A percentile compares a stretch with the other conserved stretches of the same genome.
Conservation (phyloP, 2,888 invertebrate genomes). For the Tyria jacobaeae region DNA sequence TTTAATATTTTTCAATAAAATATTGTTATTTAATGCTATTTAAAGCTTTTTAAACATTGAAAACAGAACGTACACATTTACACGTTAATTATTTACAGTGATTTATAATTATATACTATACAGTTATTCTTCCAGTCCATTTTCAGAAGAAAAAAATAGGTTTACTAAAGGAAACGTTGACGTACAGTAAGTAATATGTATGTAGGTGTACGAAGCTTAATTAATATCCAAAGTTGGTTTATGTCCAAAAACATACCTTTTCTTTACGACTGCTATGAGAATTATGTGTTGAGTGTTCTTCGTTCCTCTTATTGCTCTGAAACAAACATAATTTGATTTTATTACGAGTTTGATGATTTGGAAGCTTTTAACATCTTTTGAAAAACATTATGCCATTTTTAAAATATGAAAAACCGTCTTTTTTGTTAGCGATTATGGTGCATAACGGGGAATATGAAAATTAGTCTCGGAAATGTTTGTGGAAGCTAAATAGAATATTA, state of each 20-base stretch:
- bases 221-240: slow-evolving; percentile 23
- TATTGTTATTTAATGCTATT: too few relatives aligned
- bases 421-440: neutral
- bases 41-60: too few relatives aligned
- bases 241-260: slow-evolving; percentile 88
- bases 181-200: too few relatives aligned
- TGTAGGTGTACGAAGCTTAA: slow-evolving; percentile 34
- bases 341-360: slow-evolving; percentile 8
- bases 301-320: slow-evolving; percentile 91
- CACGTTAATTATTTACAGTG: too few relatives aligned
- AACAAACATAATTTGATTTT: slow-evolving; percentile 67
- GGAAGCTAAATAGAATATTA: too few relatives aligned
- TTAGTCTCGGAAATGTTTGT: too few relatives aligned
- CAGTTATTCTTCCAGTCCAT: too few relatives aligned
- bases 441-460: neutral
- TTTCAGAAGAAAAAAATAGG: too few relatives aligned
- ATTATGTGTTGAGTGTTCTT: slow-evolving; percentile 92
- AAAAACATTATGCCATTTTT: slow-evolving; percentile 2
- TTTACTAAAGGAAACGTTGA: neutral
- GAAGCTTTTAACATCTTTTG: slow-evolving; percentile 5
- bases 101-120: too few relatives aligned
- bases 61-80: too few relatives aligned
- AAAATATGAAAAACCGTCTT: neutral
- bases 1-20: too few relatives aligned
- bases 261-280: slow-evolving; percentile 94